Conservation (phyloP, 2,888 invertebrate species). For the Calliphora vomitoria region DNA sequence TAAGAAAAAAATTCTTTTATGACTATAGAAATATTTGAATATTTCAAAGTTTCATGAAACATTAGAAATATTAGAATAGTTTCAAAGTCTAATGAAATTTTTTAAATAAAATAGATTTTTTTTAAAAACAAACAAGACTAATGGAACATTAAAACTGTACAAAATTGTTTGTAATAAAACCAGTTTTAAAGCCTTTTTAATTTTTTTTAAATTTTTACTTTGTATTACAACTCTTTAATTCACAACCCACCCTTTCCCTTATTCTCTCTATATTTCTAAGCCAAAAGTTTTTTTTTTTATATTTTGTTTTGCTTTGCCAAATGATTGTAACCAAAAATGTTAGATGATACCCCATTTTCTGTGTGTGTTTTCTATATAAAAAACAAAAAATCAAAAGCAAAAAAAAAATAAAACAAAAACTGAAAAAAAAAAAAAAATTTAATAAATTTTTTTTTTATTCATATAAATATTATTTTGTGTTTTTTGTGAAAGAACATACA, state of each 20-base stretch:
- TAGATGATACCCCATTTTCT: constrained; percentile 72
- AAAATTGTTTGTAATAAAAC: too few relatives aligned
- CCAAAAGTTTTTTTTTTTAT: constrained; percentile 39
- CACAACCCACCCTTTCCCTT: neutral
- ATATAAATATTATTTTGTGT: constrained; percentile 61
- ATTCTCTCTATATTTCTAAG: constrained; percentile 39
- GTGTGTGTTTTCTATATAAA: constrained; percentile 46
- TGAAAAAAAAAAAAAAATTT: constrained; percentile 32
- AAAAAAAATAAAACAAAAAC: constrained; percentile 58
- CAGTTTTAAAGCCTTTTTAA: too few relatives aligned
- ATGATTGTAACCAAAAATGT: constrained; percentile 71
- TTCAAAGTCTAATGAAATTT: too few relatives aligned
- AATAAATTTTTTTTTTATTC: constrained; percentile 53
- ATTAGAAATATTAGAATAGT: too few relatives aligned
- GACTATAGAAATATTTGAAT: too few relatives aligned
- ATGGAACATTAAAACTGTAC: too few relatives aligned
- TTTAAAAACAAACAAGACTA: too few relatives aligned
- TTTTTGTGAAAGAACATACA: constrained; percentile 63
- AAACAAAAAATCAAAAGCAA: constrained; percentile 33
- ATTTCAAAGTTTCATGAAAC: too few relatives aligned
- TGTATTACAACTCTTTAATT: too few relatives aligned
- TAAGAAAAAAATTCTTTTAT: too few relatives aligned
- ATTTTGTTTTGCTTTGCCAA: constrained; percentile 68
- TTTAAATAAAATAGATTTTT: too few relatives aligned
- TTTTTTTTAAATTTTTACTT: too few relatives aligned